Base-by-base conservation (phyloP, 2,113 vertebrate species). In the Jaculus jaculus region DNA sequence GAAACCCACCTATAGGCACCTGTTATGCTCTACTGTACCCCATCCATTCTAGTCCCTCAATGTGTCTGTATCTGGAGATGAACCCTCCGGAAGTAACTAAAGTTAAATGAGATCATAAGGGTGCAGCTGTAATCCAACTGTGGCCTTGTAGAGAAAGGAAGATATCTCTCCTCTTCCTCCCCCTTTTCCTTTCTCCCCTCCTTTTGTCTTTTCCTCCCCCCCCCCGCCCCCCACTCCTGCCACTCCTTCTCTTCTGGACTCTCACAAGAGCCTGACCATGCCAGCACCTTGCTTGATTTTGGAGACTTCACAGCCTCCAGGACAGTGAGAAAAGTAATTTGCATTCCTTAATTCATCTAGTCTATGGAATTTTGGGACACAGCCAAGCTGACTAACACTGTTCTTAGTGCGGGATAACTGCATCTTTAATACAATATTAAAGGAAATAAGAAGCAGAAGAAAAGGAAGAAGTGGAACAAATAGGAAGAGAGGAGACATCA, bases 391-490 rank as follows among this genome's bases (percentile, higher is more conserved):
- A 68, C 58, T 77, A 68, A 58, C 58, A 68, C n/a, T 47, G 6
- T 30, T 71, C 71, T 90, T 86, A 92, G 84, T 32, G 39, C n/a
- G 30, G 28, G 63, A 54, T 65, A 17, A 78, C 10, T 74, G n/a
- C n/a, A 66, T 51, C 51, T 90, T 82, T 89, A 28, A 81, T 69
- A 77, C 71, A 91, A 47, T 68, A 66, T 84, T 30, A 73, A 85
- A 89, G 60, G 23, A 75, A 54, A 18, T 58, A 82, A 86, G 60
- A 65, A 78, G 65, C 32, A 92, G 32, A 84, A 80, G 72, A 63
- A 68, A n/a, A 88, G 32, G 11, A 21, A 83, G 24, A 63, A 28
- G 26, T 42, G n/a, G 71, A 86, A 89, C 72, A 69, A 84, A 69
- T 42, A 34, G 9, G 61, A 20, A 89, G 66, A 80, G 61, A 87